phyloP scores from a whole-genome alignment of 2,797 vertebrate genomes.

The Phataginus tricuspis region DNA sequence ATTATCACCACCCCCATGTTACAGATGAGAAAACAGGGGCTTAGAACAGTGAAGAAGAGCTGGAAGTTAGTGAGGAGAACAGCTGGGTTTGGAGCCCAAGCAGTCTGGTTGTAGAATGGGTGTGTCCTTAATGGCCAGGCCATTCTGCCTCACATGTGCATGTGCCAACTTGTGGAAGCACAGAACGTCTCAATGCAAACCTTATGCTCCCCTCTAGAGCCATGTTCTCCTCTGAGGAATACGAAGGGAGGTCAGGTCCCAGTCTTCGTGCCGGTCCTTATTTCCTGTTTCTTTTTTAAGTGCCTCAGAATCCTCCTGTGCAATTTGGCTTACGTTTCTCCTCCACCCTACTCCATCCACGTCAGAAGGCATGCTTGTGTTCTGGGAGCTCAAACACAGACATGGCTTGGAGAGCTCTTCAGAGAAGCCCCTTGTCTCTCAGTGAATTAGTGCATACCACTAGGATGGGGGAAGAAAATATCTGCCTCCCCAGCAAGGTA shows the following conservation, averaged over 20 bases:
- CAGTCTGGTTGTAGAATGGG: background rate
- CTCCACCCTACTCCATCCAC: background rate
- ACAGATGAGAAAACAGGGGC: background rate
- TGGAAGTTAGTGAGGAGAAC: background rate
- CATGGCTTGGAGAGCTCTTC: background rate
- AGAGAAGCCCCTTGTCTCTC: background rate
- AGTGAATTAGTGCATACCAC: background rate
- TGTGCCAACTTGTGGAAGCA: rapidly evolving
- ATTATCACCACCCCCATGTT: background rate
- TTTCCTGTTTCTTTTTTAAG: background rate
- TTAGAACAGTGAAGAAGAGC: background rate
- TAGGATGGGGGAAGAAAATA: background rate
- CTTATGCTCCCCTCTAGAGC: background rate
- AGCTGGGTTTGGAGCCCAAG: background rate
- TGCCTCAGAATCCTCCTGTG: background rate
- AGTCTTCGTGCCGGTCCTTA: too few relatives aligned
- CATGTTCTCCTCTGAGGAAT: background rate
- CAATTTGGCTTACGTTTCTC: background rate
- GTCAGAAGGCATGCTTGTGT: background rate
- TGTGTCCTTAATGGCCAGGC: background rate
- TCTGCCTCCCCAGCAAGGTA: background rate
- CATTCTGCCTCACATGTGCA: rapidly evolving
- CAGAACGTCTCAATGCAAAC: background rate
- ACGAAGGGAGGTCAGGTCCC: too few relatives aligned
- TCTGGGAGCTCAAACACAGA: background rate